These are phyloP conservation scores for Cataglyphis livida DNA, from an alignment of 2,888 invertebrate genomes.

Conservation along the genomic window DNA sequence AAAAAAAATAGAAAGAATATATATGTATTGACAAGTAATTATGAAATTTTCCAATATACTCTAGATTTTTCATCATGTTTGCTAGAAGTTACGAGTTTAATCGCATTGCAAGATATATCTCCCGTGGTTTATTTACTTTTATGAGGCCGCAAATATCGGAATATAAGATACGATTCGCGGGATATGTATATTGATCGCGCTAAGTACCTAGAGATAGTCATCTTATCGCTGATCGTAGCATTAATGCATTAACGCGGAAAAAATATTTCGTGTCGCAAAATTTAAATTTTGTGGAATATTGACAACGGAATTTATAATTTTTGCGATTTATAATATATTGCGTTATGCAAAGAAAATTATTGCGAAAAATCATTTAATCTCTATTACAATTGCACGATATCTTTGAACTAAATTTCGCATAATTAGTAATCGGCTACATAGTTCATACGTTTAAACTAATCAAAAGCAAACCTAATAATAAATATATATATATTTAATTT, in stretches of 20 bases:
- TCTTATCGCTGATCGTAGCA: slow-evolving; percentile 39
- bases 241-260: slow-evolving; percentile 18
- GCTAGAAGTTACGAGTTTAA: slow-evolving; percentile 40
- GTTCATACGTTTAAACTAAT: background rate
- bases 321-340: slow-evolving; percentile 9
- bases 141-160: background rate
- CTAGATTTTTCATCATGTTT: background rate
- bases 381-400: background rate
- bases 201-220: slow-evolving; percentile 46
- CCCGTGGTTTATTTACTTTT: slow-evolving; percentile 35
- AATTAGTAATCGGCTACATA: background rate
- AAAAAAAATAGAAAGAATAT: background rate
- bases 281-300: slow-evolving; percentile 21
- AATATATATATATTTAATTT: background rate
- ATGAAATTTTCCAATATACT: background rate
- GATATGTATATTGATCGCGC: slow-evolving; percentile 39
- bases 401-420: background rate
- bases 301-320: slow-evolving; percentile 13
- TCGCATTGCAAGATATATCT: slow-evolving; percentile 29
- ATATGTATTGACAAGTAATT: background rate
- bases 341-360: background rate
- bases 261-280: background rate
- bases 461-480: background rate
- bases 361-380: background rate
- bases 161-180: slow-evolving; percentile 26